Conservation (phyloP, 2,888 invertebrate species). For the Caenorhabditis uteleia region DNA sequence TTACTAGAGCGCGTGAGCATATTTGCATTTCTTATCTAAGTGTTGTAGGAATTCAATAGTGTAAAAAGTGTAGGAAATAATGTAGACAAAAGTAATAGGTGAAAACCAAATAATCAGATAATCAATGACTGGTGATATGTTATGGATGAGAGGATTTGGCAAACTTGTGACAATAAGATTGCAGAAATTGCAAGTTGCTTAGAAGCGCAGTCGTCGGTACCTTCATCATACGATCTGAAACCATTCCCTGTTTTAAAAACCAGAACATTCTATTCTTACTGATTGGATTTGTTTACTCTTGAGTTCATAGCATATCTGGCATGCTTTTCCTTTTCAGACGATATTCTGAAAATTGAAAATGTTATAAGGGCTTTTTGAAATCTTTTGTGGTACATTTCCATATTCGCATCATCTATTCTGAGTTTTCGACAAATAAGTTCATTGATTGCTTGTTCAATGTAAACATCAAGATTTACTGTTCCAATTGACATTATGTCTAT, state of each 20-base stretch:
- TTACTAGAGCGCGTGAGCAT: too few species aligned
- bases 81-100: too few species aligned
- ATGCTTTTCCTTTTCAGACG: too few species aligned
- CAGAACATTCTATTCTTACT: neutral
- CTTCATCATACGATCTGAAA: neutral
- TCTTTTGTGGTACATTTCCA: too few species aligned
- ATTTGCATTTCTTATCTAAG: too few species aligned
- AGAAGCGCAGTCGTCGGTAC: conserved; percentile 49
- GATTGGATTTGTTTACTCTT: neutral
- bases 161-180: conserved; percentile 90
- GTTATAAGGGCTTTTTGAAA: too few species aligned
- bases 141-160: conserved; percentile 90
- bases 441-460: conserved; percentile 44
- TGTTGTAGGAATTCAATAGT: too few species aligned
- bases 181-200: conserved; percentile 75
- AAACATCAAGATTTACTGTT: conserved; percentile 72
- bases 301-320: neutral
- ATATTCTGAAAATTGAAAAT: neutral
- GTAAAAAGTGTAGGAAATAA: too few species aligned
- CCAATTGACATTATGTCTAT: conserved; percentile 78
- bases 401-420: conserved; percentile 5
- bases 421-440: conserved; percentile 31
- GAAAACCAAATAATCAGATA: conserved; percentile 25
- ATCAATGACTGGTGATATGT: conserved; percentile 85
- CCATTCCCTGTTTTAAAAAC: neutral